Evolutionary conservation across 2,797 vertebrate species (phyloP), one percentile per base, ranked within the genome.

Genomic region (Microcaecilia unicolor): DNA sequence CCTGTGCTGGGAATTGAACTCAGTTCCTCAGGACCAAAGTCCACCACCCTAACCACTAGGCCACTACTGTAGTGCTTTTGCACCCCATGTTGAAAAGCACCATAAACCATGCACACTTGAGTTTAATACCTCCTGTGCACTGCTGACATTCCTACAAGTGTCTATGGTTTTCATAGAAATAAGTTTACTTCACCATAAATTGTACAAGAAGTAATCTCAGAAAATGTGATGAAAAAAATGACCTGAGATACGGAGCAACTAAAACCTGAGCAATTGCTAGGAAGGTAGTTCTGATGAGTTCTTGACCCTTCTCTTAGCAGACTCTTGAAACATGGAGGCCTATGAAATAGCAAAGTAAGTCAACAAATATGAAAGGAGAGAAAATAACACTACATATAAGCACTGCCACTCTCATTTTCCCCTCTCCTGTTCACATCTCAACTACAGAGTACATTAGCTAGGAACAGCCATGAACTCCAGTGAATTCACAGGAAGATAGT

Each of bases 221-320:
- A 33, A 22, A 1, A 21, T 6, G 11, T n/a, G 18, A 41, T 18
- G 8, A 34, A 31, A 6, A 31, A 19, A 15, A 27, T 21, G 20
- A 15, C 18, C 7, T 36, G 34, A 8, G 28, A 21, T 36, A 16
- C 26, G 34, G 34, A 28, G 22, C 13, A 17, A 0, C 1, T 15
- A 1, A 41, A 22, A 25, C 3, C 19, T 0, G 1, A 36, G 45
- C 35, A 19, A 22, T 20, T 34, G 47, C 28, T 16, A 19, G 50
- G 33, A 31, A 55, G 63, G 61, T 37, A 50, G 36, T 32, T 33
- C 56, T 64, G 70, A 64, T 52, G 49, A 43, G 57, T 44, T 61
- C 60, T 50, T 42, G 37, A 62, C 39, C 34, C 39, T 40, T 44
- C 53, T 49, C 50, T 41, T 39, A 53, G 28, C 48, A 43, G 57